A percentile compares a stretch with the other conserved stretches of the same genome.
phyloP scores from a whole-genome alignment of 2,888 invertebrate genomes.

The Mesopsocus fuscifrons region DNA sequence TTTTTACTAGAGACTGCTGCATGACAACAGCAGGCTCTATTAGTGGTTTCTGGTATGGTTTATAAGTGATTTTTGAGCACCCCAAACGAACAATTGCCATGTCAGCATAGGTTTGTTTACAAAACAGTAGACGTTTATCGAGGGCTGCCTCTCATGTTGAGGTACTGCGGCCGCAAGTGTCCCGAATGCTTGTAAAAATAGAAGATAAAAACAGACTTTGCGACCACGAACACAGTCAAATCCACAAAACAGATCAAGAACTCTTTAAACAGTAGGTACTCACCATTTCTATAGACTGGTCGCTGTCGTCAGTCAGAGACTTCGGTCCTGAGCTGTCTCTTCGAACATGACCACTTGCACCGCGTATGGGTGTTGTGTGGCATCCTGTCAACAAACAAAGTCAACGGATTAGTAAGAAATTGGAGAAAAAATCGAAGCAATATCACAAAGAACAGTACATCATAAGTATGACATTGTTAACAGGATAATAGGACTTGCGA shows the following conservation, averaged over 20 bases:
- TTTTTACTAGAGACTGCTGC: no score
- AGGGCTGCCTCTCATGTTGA: conserved; percentile 5
- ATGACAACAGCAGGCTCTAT: no score
- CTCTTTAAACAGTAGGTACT: conserved; percentile 11
- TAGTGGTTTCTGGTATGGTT: no score
- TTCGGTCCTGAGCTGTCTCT: conserved; percentile 15
- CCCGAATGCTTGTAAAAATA: conserved; percentile 7
- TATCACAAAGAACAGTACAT: no score
- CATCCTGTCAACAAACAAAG: conserved; percentile 27
- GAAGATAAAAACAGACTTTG: not conserved
- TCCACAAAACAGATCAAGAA: not conserved
- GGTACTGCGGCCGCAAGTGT: conserved; percentile 2
- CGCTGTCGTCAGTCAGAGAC: conserved; percentile 11
- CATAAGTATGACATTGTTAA: no score
- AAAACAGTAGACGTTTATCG: no score
- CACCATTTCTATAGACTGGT: conserved; percentile 15
- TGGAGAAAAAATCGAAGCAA: no score
- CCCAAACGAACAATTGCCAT: no score
- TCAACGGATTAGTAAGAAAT: not conserved
- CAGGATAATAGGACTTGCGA: no score
- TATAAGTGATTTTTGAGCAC: no score
- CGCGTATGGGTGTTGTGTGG: conserved; percentile 36
- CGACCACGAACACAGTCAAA: not conserved
- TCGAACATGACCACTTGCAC: conserved; percentile 11
- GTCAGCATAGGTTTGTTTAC: no score